Percentiles rank a stretch among this genome's conserved stretches.
phyloP scores from a whole-genome alignment of 2,888 invertebrate species.

The Sylvicola cinctus region DNA sequence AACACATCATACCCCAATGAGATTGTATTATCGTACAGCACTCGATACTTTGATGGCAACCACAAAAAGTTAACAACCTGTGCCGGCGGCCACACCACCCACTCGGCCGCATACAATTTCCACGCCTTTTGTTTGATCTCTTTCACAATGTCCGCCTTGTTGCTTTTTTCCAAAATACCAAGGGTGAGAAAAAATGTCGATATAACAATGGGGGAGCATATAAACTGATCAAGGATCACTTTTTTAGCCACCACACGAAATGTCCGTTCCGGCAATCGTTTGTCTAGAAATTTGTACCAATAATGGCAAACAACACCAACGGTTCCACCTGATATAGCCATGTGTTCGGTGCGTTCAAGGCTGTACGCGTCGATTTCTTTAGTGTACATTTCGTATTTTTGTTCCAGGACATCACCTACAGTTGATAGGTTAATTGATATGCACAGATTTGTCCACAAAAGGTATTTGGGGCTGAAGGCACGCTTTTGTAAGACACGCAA shows the following conservation, averaged over 20 bases:
- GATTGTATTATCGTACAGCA: constrained; percentile 69
- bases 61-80: constrained; percentile 84
- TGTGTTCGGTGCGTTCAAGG: constrained; percentile 41
- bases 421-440: constrained; percentile 59
- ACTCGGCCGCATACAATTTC: constrained; percentile 66
- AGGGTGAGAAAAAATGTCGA: constrained; percentile 55
- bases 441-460: constrained; percentile 58
- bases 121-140: constrained; percentile 56
- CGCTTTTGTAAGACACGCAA: not conserved
- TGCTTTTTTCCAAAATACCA: constrained; percentile 45
- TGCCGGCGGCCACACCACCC: constrained; percentile 83
- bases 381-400: constrained; percentile 47
- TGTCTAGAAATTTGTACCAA: constrained; percentile 68
- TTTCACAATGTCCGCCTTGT: constrained; percentile 34
- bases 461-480: constrained; percentile 40
- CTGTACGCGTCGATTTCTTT: constrained; percentile 35
- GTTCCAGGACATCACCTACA: constrained; percentile 59
- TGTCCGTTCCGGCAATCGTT: constrained; percentile 43
- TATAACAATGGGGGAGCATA: constrained; percentile 67
- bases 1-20: constrained; percentile 74
- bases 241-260: constrained; percentile 49
- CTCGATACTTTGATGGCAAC: constrained; percentile 59
- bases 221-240: constrained; percentile 58
- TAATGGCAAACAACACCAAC: constrained; percentile 66
- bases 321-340: constrained; percentile 55